These are phyloP conservation scores for Penaeus vannamei DNA, from an alignment of 1,140 invertebrate species.

Conservation along the genomic window DNA sequence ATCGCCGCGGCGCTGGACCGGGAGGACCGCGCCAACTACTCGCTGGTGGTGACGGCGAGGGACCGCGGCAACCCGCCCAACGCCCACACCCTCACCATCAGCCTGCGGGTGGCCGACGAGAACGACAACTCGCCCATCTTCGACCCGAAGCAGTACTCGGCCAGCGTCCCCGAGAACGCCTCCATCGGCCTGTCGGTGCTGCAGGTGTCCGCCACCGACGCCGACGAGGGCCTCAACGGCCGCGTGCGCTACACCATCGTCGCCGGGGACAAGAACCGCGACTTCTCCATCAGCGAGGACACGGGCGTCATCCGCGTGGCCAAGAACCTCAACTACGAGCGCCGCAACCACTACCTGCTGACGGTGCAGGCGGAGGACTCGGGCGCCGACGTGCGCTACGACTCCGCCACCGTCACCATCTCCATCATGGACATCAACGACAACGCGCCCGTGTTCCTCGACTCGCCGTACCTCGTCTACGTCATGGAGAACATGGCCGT, in stretches of 20 bases:
- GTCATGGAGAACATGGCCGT: constrained; percentile 86
- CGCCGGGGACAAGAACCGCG: constrained; percentile 90
- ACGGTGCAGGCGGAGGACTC: constrained; percentile 91
- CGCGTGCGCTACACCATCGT: constrained; percentile 89
- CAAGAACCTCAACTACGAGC: constrained; percentile 92
- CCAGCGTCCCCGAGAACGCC: constrained; percentile 92
- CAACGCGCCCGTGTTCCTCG: constrained; percentile 91
- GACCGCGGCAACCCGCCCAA: constrained; percentile 90
- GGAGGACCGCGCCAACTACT: constrained; percentile 86
- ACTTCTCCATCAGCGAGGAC: constrained; percentile 92
- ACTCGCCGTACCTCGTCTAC: constrained; percentile 91
- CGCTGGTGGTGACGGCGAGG: constrained; percentile 84
- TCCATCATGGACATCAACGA: constrained; percentile 93
- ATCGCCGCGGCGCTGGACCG: constrained; percentile 87
- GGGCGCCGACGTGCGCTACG: constrained; percentile 75
- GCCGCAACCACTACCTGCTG: constrained; percentile 86
- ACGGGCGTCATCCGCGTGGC: constrained; percentile 89
- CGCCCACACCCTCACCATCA: constrained; percentile 80
- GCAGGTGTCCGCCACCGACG: constrained; percentile 92
- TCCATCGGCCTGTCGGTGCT: constrained; percentile 91
- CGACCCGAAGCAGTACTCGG: constrained; percentile 88
- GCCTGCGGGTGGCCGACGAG: constrained; percentile 86
- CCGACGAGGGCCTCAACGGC: constrained; percentile 90
- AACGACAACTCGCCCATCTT: constrained; percentile 96
- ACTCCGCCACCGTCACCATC: constrained; percentile 80